phyloP scores from a whole-genome alignment of 2,888 invertebrate genomes.

The Tipula vernalis region DNA sequence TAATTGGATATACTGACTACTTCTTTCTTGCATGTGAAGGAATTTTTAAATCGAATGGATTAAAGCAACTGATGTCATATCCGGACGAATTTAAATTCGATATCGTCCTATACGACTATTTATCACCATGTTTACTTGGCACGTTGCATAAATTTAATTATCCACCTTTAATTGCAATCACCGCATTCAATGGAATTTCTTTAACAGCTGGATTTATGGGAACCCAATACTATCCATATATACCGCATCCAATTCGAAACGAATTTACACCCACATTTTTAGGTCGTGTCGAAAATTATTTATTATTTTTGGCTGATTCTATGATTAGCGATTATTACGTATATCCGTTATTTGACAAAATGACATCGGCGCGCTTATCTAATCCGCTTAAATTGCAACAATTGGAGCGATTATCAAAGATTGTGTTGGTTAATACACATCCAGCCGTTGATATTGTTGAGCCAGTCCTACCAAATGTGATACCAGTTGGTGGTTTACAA shows the following conservation, averaged over 20 bases:
- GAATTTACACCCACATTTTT: not conserved
- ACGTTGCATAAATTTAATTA: constrained; percentile 24
- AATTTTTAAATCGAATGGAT: constrained; percentile 20
- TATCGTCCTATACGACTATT: constrained; percentile 23
- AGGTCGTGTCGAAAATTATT: not conserved
- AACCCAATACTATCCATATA: constrained; percentile 19
- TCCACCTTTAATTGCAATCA: constrained; percentile 22
- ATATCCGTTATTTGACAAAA: not conserved
- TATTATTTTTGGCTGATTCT: not conserved
- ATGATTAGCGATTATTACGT: not conserved
- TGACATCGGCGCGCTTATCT: not conserved
- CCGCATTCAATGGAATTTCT: constrained; percentile 19
- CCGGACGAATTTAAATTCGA: constrained; percentile 25
- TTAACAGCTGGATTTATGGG: constrained; percentile 16
- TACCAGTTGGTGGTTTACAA: constrained; percentile 33
- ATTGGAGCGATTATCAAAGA: constrained; percentile 19
- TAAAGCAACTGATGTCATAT: constrained; percentile 22
- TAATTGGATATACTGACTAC: constrained; percentile 13
- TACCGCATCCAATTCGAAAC: constrained; percentile 16
- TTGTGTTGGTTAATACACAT: constrained; percentile 29
- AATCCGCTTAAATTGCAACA: constrained; percentile 10
- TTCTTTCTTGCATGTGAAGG: constrained; percentile 13
- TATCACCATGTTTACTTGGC: constrained; percentile 21
- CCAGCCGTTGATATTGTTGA: constrained; percentile 26
- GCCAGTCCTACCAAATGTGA: constrained; percentile 28